A percentile compares a stretch with the other conserved stretches of the same genome.
Conservation (phyloP, 2,797 vertebrate genomes). For the Malacoraja senta region DNA sequence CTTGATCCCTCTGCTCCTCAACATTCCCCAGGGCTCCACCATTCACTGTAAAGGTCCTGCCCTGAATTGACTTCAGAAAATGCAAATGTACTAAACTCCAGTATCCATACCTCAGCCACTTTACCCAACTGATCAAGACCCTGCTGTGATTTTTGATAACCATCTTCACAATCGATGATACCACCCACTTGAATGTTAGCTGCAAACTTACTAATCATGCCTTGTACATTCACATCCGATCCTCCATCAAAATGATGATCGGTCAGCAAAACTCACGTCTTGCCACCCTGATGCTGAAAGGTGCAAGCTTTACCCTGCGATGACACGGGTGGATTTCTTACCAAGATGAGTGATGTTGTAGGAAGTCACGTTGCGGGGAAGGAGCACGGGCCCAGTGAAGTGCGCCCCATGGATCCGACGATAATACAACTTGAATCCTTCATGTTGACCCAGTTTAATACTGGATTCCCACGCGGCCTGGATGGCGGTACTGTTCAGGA, state of each 20-base stretch:
- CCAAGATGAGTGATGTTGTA: constrained; percentile 86
- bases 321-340: constrained; percentile 53
- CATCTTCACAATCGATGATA: too few species aligned
- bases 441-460: constrained; percentile 76
- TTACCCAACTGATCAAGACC: too few species aligned
- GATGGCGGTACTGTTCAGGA: constrained; percentile 74
- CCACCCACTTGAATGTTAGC: too few species aligned
- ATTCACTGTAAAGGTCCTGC: too few species aligned
- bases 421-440: constrained; percentile 88
- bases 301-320: background rate
- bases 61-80: too few species aligned
- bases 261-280: background rate
- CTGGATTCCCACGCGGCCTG: constrained; percentile 84
- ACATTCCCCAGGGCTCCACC: too few species aligned
- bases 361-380: constrained; percentile 73
- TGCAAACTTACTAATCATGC: too few species aligned
- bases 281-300: background rate
- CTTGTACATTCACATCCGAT: background rate
- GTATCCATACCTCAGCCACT: too few species aligned
- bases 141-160: too few species aligned
- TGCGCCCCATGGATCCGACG: constrained; percentile 69
- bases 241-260: background rate
- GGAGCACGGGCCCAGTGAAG: constrained; percentile 75
- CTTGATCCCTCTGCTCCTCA: too few species aligned
- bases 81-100: too few species aligned